Evolutionary conservation across 2,797 vertebrate species (phyloP).

Genomic region (Labroides dimidiatus): DNA sequence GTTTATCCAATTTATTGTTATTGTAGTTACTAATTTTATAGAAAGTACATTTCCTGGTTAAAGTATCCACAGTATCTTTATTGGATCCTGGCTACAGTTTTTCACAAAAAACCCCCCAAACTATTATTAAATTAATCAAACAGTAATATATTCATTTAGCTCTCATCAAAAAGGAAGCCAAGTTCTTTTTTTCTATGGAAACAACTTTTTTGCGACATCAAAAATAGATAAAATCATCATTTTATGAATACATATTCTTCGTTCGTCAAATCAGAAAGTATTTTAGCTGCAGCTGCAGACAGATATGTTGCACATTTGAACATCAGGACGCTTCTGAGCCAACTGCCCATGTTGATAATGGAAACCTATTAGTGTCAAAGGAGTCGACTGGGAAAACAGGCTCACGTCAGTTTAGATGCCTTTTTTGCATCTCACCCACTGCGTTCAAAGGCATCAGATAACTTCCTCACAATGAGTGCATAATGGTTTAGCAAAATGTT

Average conservation of each 20-base stretch:
- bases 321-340: slow-evolving; percentile 27
- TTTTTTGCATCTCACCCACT: slow-evolving; percentile 28
- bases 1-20: no score
- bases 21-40: no score
- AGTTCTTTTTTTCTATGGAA: no score
- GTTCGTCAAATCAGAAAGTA: not conserved
- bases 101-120: no score
- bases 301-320: slow-evolving; percentile 21
- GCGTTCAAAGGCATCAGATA: slow-evolving; percentile 30
- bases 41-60: no score
- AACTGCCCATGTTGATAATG: slow-evolving; percentile 62
- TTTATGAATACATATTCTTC: not conserved
- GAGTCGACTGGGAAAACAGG: slow-evolving; percentile 58
- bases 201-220: no score
- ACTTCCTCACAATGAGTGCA: no score
- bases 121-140: no score
- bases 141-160: no score
- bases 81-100: no score
- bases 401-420: slow-evolving; percentile 36
- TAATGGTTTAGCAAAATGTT: slow-evolving; percentile 29
- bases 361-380: slow-evolving; percentile 70
- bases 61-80: no score
- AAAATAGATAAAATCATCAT: not conserved
- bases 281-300: slow-evolving; percentile 1
- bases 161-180: no score